Conservation (phyloP, 2,888 invertebrate genomes). For the Adela reaumurella region DNA sequence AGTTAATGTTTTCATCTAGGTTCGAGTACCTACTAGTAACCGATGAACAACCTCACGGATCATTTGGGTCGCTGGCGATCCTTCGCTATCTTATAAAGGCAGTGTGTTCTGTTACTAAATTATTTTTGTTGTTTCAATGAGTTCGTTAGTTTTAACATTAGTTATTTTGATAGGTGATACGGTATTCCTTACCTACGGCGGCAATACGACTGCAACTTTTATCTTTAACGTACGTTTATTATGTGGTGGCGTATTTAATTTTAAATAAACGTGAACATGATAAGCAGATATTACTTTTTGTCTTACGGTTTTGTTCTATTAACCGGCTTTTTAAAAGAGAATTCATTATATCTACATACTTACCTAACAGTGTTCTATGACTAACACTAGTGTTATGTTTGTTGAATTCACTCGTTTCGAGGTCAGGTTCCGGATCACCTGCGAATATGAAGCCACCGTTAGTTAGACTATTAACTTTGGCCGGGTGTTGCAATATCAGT, state of each 20-base stretch:
- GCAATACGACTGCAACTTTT: neutral
- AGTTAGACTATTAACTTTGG: neutral
- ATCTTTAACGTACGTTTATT: neutral
- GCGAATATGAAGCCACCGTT: neutral
- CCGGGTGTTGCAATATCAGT: neutral
- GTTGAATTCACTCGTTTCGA: neutral
- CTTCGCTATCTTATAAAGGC: slow-evolving; percentile 27
- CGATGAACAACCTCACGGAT: neutral
- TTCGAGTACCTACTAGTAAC: neutral
- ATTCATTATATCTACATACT: no score
- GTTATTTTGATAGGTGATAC: neutral
- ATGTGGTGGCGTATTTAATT: neutral
- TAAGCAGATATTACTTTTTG: neutral
- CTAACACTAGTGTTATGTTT: neutral
- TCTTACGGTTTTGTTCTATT: neutral
- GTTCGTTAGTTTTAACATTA: neutral
- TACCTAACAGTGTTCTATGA: neutral
- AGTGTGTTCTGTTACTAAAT: neutral
- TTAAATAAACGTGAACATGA: neutral
- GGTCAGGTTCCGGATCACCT: neutral
- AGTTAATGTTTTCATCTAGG: neutral
- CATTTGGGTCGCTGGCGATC: slow-evolving; percentile 48
- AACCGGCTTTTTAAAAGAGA: neutral
- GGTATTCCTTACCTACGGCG: neutral
- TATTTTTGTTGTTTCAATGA: neutral